These are phyloP conservation scores for Saxicola maurus DNA, from an alignment of 2,797 vertebrate genomes.

Conservation along the genomic window DNA sequence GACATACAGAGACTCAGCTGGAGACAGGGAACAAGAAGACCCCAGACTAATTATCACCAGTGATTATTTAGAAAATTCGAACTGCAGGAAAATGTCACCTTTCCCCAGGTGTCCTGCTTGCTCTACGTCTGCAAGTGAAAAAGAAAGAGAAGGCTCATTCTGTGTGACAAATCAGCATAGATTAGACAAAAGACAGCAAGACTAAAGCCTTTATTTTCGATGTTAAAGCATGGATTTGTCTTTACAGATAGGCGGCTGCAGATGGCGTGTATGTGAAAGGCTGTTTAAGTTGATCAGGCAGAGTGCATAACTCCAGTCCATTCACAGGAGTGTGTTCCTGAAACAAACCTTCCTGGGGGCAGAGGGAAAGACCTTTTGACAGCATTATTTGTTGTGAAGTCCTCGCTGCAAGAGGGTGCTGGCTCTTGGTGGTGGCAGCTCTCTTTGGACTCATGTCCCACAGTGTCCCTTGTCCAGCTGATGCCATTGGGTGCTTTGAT, in stretches of 20 bases:
- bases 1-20: neutral
- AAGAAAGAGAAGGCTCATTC: neutral
- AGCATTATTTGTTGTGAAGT: neutral
- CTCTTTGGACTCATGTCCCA: neutral
- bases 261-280: constrained; percentile 56
- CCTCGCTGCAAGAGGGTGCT: neutral
- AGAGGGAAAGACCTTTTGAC: neutral
- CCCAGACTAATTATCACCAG: neutral
- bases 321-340: neutral
- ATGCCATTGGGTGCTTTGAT: neutral
- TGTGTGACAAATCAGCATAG: neutral
- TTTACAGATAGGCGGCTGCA: constrained; percentile 66
- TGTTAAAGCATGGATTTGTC: constrained; percentile 69
- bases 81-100: neutral
- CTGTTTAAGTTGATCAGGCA: constrained; percentile 43
- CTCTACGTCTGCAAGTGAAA: neutral
- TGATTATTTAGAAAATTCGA: neutral
- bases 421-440: neutral
- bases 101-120: neutral
- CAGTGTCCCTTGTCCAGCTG: neutral
- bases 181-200: constrained; percentile 2
- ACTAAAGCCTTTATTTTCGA: constrained; percentile 75
- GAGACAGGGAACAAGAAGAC: neutral
- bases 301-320: constrained; percentile 38
- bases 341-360: neutral